Percentiles rank a stretch among this genome's conserved stretches.
These are phyloP conservation scores for Dasypogon diadema DNA, from an alignment of 2,888 invertebrate genomes.

Conservation along the genomic window DNA sequence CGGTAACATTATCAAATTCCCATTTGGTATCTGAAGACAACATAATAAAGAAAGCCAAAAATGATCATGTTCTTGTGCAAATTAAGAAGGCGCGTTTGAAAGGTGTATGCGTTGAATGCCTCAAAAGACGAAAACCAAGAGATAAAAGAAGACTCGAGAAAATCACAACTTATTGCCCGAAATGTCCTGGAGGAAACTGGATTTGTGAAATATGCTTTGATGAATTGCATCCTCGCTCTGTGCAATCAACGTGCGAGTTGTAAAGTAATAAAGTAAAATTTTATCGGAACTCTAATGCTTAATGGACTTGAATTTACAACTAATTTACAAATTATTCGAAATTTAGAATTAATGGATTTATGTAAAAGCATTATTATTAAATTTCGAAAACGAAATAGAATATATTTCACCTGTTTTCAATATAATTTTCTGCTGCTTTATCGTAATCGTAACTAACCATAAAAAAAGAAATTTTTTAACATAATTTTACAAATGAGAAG, in stretches of 20 bases:
- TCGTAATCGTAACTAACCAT: no score
- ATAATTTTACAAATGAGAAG: no score
- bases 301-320: no score
- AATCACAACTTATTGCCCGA: constrained; percentile 65
- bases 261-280: neutral
- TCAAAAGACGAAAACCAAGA: constrained; percentile 58
- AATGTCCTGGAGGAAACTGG: constrained; percentile 66
- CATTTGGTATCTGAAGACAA: constrained; percentile 59
- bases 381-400: no score
- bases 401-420: no score
- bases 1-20: constrained; percentile 14
- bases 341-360: no score
- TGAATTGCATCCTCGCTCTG: constrained; percentile 50
- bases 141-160: constrained; percentile 60
- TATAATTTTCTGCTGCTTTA: no score
- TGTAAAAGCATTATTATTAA: no score
- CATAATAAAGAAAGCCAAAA: constrained; percentile 61
- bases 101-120: constrained; percentile 66
- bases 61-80: constrained; percentile 63
- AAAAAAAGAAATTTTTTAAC: no score
- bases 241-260: neutral
- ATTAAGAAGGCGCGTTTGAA: constrained; percentile 64
- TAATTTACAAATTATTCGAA: no score
- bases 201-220: constrained; percentile 66
- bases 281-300: neutral